phyloP scores from a whole-genome alignment of 2,113 vertebrate genomes.

The Megalops atlanticus region DNA sequence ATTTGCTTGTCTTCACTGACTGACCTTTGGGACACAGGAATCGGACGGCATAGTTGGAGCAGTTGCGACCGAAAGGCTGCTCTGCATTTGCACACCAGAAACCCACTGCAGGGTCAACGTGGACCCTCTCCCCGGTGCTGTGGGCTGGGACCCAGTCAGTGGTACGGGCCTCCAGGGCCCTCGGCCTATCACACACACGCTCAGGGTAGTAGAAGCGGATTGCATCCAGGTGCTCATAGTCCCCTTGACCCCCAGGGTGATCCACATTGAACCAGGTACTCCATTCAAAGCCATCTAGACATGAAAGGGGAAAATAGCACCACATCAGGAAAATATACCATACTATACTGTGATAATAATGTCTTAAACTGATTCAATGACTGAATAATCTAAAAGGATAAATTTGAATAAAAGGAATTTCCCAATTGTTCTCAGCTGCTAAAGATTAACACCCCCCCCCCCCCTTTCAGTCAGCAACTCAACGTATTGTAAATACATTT shows the following conservation, averaged over 20 bases:
- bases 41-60: slow-evolving; percentile 75
- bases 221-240: slow-evolving; percentile 82
- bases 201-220: slow-evolving; percentile 83
- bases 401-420: too few relatives aligned
- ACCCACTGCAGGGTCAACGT: slow-evolving; percentile 72
- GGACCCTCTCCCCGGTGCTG: slow-evolving; percentile 77
- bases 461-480: not conserved
- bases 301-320: slow-evolving; percentile 15
- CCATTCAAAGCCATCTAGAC: slow-evolving; percentile 75
- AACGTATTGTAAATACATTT: not conserved
- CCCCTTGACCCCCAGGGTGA: slow-evolving; percentile 83
- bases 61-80: slow-evolving; percentile 74
- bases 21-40: slow-evolving; percentile 84
- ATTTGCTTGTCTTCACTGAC: not conserved
- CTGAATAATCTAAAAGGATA: too few relatives aligned
- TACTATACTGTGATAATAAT: too few relatives aligned
- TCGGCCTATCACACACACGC: slow-evolving; percentile 74
- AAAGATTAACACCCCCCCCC: not conserved
- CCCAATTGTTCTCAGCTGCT: not conserved
- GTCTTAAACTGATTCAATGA: not conserved
- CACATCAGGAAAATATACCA: too few relatives aligned
- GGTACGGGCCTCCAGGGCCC: slow-evolving; percentile 77
- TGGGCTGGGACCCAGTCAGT: slow-evolving; percentile 77
- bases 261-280: slow-evolving; percentile 88
- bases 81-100: slow-evolving; percentile 89